Evolutionary conservation across 2,113 vertebrate genomes (phyloP), one percentile per base, ranked within the genome.

Genomic region (Chaetura pelagica): DNA sequence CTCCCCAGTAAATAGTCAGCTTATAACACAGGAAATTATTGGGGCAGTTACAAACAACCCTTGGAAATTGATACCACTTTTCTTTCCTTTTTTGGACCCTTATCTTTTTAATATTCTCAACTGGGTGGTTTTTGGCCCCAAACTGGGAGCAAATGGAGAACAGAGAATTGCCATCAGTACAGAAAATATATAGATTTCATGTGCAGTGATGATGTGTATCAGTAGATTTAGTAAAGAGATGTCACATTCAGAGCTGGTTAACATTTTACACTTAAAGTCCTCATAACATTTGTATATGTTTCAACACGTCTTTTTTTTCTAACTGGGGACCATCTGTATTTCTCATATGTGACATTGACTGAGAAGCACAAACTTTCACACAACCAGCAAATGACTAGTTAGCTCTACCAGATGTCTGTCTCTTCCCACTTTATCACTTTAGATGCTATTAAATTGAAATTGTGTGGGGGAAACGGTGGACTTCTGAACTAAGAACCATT

Each of bases 11-110:
- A 96, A 95, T 23, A 93, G 85, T 86, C 74, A 84, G 84, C 55
- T 97, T 96, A 77, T 84, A 97, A 89, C 85, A 87, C 94, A 96
- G 97, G 97, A 98, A 97, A 95, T 94, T 91, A 97, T 89, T 73
- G 83, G 83, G 84, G 84, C 44, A 42, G 90, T 95, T 96, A 86
- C 86, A 84, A 97, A 93, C 63, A 96, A 59, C 59, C 29, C 57
- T 87, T 68, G 90, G 93, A 63, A 81, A 75, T 2, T 34, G 89
- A 71, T 77, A 86, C 15, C 29, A 9, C 54, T 67, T 75, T 77
- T 81, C 52, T 77, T 81, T 86, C 72, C 71, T 57, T 61, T 87
- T 81, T 93, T 78, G 93, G 80, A 35, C 19, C 59, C 66, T 57
- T 62, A 38, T 77, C 55, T 73, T 94, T 93, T 66, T 82, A 92